phyloP scores from a whole-genome alignment of 2,113 vertebrate genomes.

The Pristiophorus japonicus region DNA sequence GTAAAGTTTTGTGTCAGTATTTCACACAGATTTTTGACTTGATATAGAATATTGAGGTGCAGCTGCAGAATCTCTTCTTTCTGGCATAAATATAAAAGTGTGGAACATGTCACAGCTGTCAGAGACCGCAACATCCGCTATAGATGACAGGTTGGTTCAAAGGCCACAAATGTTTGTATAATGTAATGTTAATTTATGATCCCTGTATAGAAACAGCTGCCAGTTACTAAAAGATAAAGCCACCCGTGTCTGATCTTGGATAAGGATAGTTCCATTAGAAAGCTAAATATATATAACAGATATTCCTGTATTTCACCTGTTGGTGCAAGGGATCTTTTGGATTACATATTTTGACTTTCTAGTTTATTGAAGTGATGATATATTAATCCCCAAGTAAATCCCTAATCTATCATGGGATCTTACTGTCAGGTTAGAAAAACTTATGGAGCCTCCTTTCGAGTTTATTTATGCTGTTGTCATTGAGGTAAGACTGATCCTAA shows the following conservation, averaged over 20 bases:
- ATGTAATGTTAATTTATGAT: conserved; percentile 27
- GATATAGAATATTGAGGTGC: background rate
- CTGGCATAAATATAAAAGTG: background rate
- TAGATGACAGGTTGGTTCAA: conserved; percentile 17
- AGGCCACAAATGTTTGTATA: conserved; percentile 23
- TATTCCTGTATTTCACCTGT: background rate
- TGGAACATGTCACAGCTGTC: background rate
- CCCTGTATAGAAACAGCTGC: background rate
- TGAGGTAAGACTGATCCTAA: background rate
- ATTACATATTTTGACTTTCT: background rate
- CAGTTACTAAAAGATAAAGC: background rate
- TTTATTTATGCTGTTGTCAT: background rate
- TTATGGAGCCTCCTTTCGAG: background rate
- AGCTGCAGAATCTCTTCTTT: background rate
- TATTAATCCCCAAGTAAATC: background rate
- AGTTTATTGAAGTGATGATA: background rate
- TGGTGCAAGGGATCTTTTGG: background rate
- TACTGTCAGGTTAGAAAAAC: background rate
- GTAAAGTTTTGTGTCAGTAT: too few species aligned
- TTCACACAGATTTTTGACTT: too few species aligned
- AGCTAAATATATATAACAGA: background rate
- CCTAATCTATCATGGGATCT: background rate
- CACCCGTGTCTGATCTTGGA: background rate
- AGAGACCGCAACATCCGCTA: background rate
- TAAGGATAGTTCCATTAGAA: conserved; percentile 9